Base-by-base conservation (phyloP, 2,113 vertebrate species). In the Ceyx melanurus region DNA sequence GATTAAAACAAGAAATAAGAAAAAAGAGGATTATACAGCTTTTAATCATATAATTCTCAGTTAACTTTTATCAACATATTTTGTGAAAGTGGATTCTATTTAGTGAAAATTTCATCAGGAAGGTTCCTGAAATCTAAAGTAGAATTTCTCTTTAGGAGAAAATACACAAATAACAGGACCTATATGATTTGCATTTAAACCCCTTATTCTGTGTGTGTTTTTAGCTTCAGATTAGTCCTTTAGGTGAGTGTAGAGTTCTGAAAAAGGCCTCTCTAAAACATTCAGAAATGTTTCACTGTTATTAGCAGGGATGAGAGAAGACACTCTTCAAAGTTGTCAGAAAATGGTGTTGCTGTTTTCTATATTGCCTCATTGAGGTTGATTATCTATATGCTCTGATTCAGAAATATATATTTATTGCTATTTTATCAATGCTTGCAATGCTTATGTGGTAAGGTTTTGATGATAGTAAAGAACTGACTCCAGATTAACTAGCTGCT, bases 1-100 rank as follows among this genome's bases (percentile, higher is more conserved):
- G 45, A 89, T 93, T 94, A 82, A 89, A 91, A 92, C 48, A 87
- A 66, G 20, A 81, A 68, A 60, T 65, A 61, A 42, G n/a, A 54
- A 37, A 81, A 89, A 78, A 62, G 37, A 53, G 3, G 5, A 60
- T 16, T 61, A 56, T 11, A 61, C 6, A 58, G 28, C 3, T 92
- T 89, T 80, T 85, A 73, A 5, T 74, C 28, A 19, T 73, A 88
- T 89, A 82, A 74, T 70, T 76, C 31, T 53, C 65, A 29, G 50
- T 80, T 93, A 82, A 72, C 50, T 76, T 88, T 82, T 88, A 50
- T 8, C 21, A 54, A 42, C 0, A 14, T 13, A 22, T 25, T 89
- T 54, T 62, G 25, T 66, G 28, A 42, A 85, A 86, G 19, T 82
- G 23, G 4, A 25, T 48, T 73, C 2, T 2, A 66, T 25, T 82